Base-by-base conservation (phyloP, 23 tunicate genomes). In the Ascidia mentula region DNA sequence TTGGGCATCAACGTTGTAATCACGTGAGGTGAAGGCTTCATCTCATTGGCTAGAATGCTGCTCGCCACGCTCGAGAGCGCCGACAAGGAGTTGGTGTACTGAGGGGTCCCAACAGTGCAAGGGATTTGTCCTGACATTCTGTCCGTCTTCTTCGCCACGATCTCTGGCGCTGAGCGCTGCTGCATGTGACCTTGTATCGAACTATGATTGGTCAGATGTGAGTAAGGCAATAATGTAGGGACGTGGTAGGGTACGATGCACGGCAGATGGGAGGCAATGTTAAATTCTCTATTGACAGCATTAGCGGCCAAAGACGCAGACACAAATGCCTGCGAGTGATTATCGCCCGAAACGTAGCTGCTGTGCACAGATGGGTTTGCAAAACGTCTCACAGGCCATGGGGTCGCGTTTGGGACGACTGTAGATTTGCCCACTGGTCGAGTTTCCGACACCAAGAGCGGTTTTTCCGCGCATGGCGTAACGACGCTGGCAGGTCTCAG, bases 61-160 rank as follows among this genome's bases (percentile, higher is more conserved):
- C 79, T 83, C 31, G 87, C 87, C 13, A 83, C 87, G 45, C 76
- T 40, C 32, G 87, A 83, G 18, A 83, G 59, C 37, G 87, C 60
- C 0, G 87, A 83, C 53, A 83, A 60, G 3, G 75, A 75, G 73
- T 33, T 70, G 36, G 37, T 34, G 26, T 79, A 38, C 32, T 26
- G 32, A 6, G 73, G 0, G 45, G 18, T 31, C 7, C 28, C 13
- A 9, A 53, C 22, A 53, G 28, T 53, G 38, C 38, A 71, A 2
- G 74, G 32, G 32, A 33, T 71, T 2, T 33, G 74, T 26, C 38
- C 74, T 34, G 78, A 6, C 2, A 36, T 36, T 7, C 30, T 32
- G 69, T 24, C 28, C 6, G 60, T 69, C 36, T 36, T 18, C 6
- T n/a, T 6, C 37, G 15, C 18, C 34, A 24, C 28, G 7, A 36